Base-by-base conservation (phyloP, 2,888 invertebrate species). In the Drosophila mettleri region DNA sequence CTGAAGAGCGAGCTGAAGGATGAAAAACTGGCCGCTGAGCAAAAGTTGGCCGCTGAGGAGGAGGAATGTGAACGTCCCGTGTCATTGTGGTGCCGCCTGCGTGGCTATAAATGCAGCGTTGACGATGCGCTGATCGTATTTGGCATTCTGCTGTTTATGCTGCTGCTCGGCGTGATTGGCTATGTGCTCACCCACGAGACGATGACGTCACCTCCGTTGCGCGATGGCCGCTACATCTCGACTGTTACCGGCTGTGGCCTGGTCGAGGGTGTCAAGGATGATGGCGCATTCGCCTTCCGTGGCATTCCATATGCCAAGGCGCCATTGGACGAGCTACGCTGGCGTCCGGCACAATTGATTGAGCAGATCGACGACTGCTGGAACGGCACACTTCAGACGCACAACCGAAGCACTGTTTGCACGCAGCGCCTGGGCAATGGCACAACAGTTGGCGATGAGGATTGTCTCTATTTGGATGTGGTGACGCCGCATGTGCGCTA, bases 401-500 rank as follows among this genome's bases (percentile, higher is more conserved):
- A 96, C 90, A 95, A 95, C 64, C 93, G 94, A 3, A 94, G 95
- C 0, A 94, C 94, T 0, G 92, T 94, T 0, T 97, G 97, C 89
- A 93, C 95, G 80, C 97, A 97, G 89, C 93, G 95, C 49, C 93
- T 95, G 60, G 93, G 94, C 60, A 94, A 95, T 79, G 95, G 95
- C 22, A 94, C 94, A 0, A 92, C 94, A 16, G 93, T 93, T n/a
- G 96, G 97, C 0, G 93, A 93, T 4, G 98, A 98, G 91, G 95
- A 97, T 90, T 98, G 98, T 80, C 93, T 98, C 36, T 96, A 96
- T 18, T 92, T 98, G 9, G 97, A 97, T 86, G 94, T 98, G 1
- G 95, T 96, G 33, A 97, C 97, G 1, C 97, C 97, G 0, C 95
- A 95, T 74, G 95, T 97, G 3, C 93, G 96, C 48, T 97, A 97